Evolutionary conservation across 2,797 vertebrate genomes (phyloP).

Genomic region (Australoheros facetus): DNA sequence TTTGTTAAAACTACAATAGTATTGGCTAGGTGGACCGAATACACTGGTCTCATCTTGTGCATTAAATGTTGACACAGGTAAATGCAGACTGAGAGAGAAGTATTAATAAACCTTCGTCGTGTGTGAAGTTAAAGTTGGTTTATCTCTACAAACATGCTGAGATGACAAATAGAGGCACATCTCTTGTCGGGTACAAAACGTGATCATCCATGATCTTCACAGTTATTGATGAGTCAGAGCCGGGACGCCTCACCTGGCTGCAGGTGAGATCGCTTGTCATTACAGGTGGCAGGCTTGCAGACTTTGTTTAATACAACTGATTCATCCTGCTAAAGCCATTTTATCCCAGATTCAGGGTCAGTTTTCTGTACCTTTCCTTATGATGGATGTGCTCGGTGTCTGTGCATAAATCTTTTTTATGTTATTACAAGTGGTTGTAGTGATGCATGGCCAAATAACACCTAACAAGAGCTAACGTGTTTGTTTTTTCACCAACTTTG

Average conservation of each 20-base stretch:
- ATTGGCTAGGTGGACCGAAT: not conserved
- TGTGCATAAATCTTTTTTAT: not conserved
- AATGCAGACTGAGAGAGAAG: not conserved
- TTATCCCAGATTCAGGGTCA: not conserved
- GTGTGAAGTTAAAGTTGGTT: not conserved
- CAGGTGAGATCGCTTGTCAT: slow-evolving; percentile 11
- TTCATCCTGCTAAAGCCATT: not conserved
- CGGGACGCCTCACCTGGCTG: not conserved
- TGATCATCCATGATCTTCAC: not conserved
- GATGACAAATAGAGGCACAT: not conserved
- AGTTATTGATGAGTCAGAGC: slow-evolving; percentile 1
- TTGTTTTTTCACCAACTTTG: not conserved
- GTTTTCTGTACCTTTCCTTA: not conserved
- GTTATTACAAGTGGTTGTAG: not conserved
- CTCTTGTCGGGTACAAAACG: not conserved
- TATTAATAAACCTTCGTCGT: not conserved
- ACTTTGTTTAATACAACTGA: not conserved
- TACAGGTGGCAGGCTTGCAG: slow-evolving; percentile 18
- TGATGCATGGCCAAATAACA: not conserved
- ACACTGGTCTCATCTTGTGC: not conserved
- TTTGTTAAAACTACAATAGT: not conserved
- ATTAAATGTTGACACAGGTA: not conserved
- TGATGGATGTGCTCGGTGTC: not conserved
- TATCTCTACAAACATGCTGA: not conserved
- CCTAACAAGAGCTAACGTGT: not conserved